Percentiles rank a stretch among this genome's conserved stretches.
These are phyloP conservation scores for Cossypha dichroa DNA, from an alignment of 2,797 vertebrate species.

Conservation along the genomic window DNA sequence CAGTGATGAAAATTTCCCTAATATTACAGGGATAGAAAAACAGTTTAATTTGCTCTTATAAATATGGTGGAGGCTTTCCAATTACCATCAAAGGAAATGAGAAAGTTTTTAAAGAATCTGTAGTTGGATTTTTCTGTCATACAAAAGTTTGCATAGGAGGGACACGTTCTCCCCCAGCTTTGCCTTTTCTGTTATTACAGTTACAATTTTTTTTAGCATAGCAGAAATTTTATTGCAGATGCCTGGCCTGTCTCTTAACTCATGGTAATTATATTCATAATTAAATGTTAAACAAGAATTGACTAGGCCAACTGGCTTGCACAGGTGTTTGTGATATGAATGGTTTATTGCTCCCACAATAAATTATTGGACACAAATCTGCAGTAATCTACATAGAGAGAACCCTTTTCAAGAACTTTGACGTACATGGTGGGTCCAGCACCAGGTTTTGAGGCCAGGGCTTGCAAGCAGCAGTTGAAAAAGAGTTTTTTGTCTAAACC, in stretches of 20 bases:
- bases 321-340: conserved; percentile 81
- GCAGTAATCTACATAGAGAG: conserved; percentile 50
- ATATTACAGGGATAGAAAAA: not conserved
- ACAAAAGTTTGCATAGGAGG: conserved; percentile 15
- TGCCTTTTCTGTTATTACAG: conserved; percentile 21
- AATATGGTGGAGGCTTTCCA: not conserved
- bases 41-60: not conserved
- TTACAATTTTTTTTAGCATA: conserved; percentile 23
- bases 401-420: conserved; percentile 63
- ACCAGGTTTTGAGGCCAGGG: not conserved
- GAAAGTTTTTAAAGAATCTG: conserved; percentile 27
- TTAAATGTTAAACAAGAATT: conserved; percentile 79
- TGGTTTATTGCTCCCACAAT: conserved; percentile 74
- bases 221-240: conserved; percentile 75
- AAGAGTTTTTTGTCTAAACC: not conserved
- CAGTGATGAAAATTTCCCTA: not conserved
- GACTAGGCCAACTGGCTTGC: conserved; percentile 82
- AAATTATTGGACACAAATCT: conserved; percentile 75
- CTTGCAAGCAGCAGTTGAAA: not conserved
- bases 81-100: not conserved
- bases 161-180: not conserved
- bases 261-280: conserved; percentile 83
- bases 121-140: not conserved
- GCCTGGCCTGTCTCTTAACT: conserved; percentile 81
- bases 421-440: not conserved